Evolutionary conservation across 53 echinoderm and acorn worm genomes (phyloP).

Genomic region (Apostichopus leukothele): DNA sequence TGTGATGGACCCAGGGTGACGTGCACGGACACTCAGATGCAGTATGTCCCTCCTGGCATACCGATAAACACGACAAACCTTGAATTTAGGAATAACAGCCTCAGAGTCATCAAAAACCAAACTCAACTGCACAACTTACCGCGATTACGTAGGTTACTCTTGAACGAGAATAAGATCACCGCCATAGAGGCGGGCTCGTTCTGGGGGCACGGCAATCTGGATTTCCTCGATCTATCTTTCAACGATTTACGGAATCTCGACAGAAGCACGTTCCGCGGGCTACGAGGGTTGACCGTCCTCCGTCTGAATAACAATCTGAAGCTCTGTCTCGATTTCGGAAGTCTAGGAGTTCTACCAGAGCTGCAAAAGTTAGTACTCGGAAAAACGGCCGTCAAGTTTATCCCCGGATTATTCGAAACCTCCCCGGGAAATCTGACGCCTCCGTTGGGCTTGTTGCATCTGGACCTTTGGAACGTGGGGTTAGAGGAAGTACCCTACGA

Average conservation of each 20-base stretch:
- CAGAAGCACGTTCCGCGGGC: constrained; percentile 3
- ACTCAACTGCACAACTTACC: constrained; percentile 39
- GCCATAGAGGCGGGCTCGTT: constrained; percentile 13
- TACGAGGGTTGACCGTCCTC: neutral
- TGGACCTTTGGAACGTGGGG: constrained; percentile 10
- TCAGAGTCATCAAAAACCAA: constrained; percentile 18
- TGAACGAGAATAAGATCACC: neutral
- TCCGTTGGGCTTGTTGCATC: constrained; percentile 4
- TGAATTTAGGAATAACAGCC: constrained; percentile 16
- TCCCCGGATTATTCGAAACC: constrained; percentile 29
- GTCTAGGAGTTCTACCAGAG: neutral
- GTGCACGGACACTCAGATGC: constrained; percentile 2
- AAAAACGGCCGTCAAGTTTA: constrained; percentile 11
- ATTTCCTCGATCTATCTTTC: constrained; percentile 19
- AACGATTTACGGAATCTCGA: constrained; percentile 24
- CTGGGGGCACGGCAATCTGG: neutral
- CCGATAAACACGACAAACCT: constrained; percentile 30
- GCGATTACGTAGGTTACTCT: neutral
- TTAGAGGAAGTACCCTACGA: constrained; percentile 22
- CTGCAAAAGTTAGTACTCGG: neutral
- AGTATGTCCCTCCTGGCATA: constrained; percentile 14
- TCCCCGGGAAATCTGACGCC: constrained; percentile 9
- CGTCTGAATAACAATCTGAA: neutral
- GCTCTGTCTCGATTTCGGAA: constrained; percentile 46
- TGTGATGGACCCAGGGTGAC: constrained; percentile 1